Evolutionary conservation across 2,113 vertebrate species (phyloP), one percentile per base, ranked within the genome.

Genomic region (Hepsetus odoe): DNA sequence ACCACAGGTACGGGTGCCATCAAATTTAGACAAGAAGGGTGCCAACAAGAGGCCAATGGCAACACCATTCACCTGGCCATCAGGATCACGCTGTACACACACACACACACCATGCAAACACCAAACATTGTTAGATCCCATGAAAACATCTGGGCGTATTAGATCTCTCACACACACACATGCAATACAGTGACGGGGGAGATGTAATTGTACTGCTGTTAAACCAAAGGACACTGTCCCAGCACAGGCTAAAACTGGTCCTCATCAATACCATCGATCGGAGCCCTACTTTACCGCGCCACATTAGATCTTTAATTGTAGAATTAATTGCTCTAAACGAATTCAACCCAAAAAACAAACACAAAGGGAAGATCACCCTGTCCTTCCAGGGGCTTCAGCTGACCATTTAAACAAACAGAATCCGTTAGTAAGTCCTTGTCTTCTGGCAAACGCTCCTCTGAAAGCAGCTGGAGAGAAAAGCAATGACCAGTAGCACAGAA

Each of bases 241-340:
- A 69, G 66, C 80, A 46, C 76, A 42, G 0, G 55, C 88, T 88
- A 90, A 90, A 91, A 90, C 88, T 82, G 87, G 89, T 68, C 68
- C 77, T 13, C 69, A 87, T 91, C 77, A 88, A 92, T 55, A 67
- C 0, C 82, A 92, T 93, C 2, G 90, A 91, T 85, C 84, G 2
- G 4, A 88, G 86, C 65, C 82, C 90, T 84, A 87, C 81, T 80
- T 90, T 83, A 55, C 30, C 16, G 20, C 46, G 32, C 74, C 10
- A 56, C 81, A 76, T 61, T 13, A 74, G 67, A 51, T 77, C 61
- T 78, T 80, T 74, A 72, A 84, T 80, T 56, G 33, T 65, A 46
- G 24, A 46, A 73, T 83, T 83, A 80, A 85, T 82, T 49, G 68
- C 55, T 80, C 65, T 82, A 62, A 84, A 70, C 73, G 83, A 79